Evolutionary conservation across 2,797 vertebrate species (phyloP).

Genomic region (Anguilla marmorata): DNA sequence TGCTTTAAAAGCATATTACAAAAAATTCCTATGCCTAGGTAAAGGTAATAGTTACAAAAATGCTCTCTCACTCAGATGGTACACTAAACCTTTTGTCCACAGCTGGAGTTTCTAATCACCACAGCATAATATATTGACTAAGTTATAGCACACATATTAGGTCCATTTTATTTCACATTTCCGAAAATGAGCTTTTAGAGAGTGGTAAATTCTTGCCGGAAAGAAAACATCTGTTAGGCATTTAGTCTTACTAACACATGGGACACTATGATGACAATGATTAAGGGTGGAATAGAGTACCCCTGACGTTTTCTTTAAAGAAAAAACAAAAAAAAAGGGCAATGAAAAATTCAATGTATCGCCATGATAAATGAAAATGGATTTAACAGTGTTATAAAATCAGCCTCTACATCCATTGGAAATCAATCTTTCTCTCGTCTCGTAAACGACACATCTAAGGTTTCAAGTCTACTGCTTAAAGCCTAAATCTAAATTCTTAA

Average conservation of each 20-base stretch:
- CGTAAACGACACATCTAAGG: constrained; percentile 39
- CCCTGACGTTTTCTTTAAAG: constrained; percentile 40
- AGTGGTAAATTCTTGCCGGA: constrained; percentile 65
- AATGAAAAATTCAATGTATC: constrained; percentile 36
- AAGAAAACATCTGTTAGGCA: constrained; percentile 74
- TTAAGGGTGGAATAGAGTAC: constrained; percentile 56
- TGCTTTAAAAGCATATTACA: constrained; percentile 54
- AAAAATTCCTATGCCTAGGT: constrained; percentile 55
- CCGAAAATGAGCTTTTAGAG: constrained; percentile 70
- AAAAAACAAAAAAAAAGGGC: constrained; percentile 36
- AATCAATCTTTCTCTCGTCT: constrained; percentile 40
- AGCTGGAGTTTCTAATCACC: constrained; percentile 59
- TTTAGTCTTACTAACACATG: constrained; percentile 62
- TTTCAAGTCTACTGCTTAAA: constrained; percentile 30
- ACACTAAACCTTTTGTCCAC: constrained; percentile 64
- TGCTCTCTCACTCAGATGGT: constrained; percentile 44
- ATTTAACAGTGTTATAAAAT: constrained; percentile 53
- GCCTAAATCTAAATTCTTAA: constrained; percentile 28
- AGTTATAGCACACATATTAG: constrained; percentile 65
- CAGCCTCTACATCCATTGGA: constrained; percentile 43
- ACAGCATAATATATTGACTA: constrained; percentile 63
- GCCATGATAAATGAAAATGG: constrained; percentile 51
- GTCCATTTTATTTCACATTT: constrained; percentile 72
- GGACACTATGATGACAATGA: constrained; percentile 69
- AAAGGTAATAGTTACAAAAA: constrained; percentile 49